Evolutionary conservation across 2,113 vertebrate genomes (phyloP).

Genomic region (Cryptotis parvus): DNA sequence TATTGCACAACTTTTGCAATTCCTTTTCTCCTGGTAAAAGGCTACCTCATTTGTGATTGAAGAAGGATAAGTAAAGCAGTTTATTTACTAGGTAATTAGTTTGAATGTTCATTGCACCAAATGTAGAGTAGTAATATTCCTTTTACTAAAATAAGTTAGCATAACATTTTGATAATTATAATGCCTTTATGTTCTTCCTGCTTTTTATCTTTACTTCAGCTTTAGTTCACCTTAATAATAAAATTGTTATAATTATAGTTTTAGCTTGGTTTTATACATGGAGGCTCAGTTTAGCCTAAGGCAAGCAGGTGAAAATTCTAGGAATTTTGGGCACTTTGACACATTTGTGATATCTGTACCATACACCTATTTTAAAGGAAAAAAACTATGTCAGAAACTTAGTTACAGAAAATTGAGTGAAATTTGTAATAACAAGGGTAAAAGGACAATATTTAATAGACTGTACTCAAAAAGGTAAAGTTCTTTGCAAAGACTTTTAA

Average conservation of each 20-base stretch:
- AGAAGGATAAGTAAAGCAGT: no score
- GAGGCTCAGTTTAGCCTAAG: not conserved
- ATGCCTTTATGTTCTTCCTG: not conserved
- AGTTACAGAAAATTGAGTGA: not conserved
- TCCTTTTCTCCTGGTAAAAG: no score
- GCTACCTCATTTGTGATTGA: no score
- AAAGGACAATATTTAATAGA: no score
- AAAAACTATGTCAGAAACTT: not conserved
- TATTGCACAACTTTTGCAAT: no score
- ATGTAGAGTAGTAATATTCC: not conserved
- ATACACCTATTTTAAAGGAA: not conserved
- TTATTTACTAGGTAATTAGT: no score
- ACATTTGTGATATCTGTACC: not conserved
- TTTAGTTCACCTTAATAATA: not conserved
- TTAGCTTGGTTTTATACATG: not conserved
- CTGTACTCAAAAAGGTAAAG: not conserved
- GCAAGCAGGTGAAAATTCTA: not conserved
- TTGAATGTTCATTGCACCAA: not conserved
- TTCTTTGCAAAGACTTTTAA: not conserved
- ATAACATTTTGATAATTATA: not conserved
- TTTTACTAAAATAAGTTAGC: not conserved
- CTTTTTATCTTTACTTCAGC: not conserved
- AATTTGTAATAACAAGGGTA: not conserved
- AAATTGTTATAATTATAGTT: slow-evolving; percentile 12
- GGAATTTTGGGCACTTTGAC: fast-evolving